Conservation (phyloP, 1,140 invertebrate genomes). For the Babylonia areolata region DNA sequence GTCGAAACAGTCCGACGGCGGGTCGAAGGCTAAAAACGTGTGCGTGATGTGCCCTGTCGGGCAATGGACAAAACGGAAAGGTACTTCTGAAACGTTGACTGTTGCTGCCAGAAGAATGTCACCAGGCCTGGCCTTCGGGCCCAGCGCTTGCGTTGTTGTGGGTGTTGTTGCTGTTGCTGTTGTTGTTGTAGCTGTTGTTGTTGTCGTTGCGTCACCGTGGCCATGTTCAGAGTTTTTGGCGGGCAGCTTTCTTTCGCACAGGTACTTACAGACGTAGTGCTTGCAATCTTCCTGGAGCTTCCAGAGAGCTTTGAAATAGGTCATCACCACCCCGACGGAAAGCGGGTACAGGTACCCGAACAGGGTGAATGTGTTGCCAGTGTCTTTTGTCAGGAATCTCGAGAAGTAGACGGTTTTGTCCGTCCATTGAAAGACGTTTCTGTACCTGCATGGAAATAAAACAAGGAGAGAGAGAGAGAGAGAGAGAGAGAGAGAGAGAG, state of each 20-base stretch:
- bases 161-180: no score
- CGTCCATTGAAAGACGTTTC: neutral
- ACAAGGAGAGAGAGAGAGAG: no score
- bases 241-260: neutral
- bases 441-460: neutral
- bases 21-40: neutral
- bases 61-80: neutral
- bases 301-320: neutral
- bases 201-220: no score
- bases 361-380: neutral
- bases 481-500: no score
- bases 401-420: neutral
- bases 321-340: neutral
- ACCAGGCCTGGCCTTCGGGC: neutral
- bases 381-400: neutral
- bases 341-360: neutral
- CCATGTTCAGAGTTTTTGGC: no score
- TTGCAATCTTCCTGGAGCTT: neutral
- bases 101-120: neutral
- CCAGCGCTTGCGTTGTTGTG: no score
- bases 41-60: neutral
- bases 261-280: neutral
- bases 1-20: neutral
- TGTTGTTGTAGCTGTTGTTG: no score
- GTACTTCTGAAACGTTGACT: neutral